Evolutionary conservation across 1,140 invertebrate species (phyloP).

Genomic region (Apis florea): DNA sequence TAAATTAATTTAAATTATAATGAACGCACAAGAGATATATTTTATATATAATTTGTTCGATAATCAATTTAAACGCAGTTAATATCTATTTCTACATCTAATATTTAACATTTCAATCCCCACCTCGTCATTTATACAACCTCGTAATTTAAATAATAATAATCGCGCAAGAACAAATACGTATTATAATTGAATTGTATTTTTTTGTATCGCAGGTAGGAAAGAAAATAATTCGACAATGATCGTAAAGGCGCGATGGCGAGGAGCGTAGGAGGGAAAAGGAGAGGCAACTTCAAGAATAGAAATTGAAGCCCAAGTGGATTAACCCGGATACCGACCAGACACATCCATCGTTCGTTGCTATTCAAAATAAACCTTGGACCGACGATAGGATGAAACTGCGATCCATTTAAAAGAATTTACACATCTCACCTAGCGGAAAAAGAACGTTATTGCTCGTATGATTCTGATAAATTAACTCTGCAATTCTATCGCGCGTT

Average conservation of each 20-base stretch:
- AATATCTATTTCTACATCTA: too few species aligned
- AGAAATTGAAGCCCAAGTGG: conserved; percentile 47
- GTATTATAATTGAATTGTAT: too few species aligned
- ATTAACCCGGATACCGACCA: conserved; percentile 43
- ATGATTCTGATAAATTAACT: neutral
- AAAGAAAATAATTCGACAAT: conserved; percentile 13
- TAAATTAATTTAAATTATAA: too few species aligned
- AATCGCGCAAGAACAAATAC: too few species aligned
- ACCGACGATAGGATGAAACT: conserved; percentile 18
- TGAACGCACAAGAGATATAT: too few species aligned
- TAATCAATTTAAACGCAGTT: too few species aligned
- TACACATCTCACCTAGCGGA: neutral
- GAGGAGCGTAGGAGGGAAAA: neutral
- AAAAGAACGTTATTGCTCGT: neutral
- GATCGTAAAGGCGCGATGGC: neutral
- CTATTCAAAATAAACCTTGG: conserved; percentile 46
- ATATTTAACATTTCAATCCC: too few species aligned
- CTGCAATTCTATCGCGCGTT: too few species aligned
- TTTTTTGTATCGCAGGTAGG: neutral
- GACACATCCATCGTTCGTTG: conserved; percentile 42
- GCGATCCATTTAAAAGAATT: conserved; percentile 29
- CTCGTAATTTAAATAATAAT: too few species aligned
- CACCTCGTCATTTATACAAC: too few species aligned
- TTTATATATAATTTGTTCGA: too few species aligned
- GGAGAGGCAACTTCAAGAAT: conserved; percentile 39